Conservation (phyloP, 2,888 invertebrate species). For the Sinodicranocentrus sp. region DNA sequence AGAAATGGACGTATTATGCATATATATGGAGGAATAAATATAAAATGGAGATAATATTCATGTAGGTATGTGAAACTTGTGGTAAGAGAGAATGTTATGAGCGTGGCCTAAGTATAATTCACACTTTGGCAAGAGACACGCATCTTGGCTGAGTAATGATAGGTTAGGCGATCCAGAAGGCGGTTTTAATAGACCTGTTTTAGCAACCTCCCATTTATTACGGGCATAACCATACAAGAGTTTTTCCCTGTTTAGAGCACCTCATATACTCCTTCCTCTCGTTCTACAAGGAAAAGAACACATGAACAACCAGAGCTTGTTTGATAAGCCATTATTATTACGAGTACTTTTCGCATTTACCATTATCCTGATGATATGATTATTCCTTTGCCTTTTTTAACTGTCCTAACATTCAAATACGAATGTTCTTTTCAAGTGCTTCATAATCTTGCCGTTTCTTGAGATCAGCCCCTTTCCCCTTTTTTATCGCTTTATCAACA, state of each 20-base stretch:
- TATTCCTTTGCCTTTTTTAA: slow-evolving; percentile 6
- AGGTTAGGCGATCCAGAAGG: slow-evolving; percentile 63
- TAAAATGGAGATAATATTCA: slow-evolving; percentile 12
- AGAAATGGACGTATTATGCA: slow-evolving; percentile 40
- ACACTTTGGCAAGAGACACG: slow-evolving; percentile 64
- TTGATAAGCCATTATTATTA: slow-evolving; percentile 24
- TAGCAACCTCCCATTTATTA: slow-evolving; percentile 67
- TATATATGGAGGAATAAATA: slow-evolving; percentile 15
- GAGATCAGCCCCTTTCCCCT: background rate
- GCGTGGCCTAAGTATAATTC: slow-evolving; percentile 62
- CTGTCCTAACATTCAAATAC: background rate
- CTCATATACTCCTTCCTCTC: slow-evolving; percentile 40
- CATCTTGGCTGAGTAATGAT: slow-evolving; percentile 65
- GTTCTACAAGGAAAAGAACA: background rate
- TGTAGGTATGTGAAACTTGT: background rate
- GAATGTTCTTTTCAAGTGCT: slow-evolving; percentile 11
- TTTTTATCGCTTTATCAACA: background rate
- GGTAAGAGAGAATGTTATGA: slow-evolving; percentile 17
- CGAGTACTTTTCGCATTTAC: slow-evolving; percentile 15
- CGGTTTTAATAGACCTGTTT: slow-evolving; percentile 65
- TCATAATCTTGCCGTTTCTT: background rate
- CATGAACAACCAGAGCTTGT: slow-evolving; percentile 18
- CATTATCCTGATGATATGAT: slow-evolving; percentile 26
- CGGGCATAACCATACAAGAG: slow-evolving; percentile 56
- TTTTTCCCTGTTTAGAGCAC: slow-evolving; percentile 38